phyloP scores from a whole-genome alignment of 2,888 invertebrate species.

The Scaptomyza cyrtandrae region DNA sequence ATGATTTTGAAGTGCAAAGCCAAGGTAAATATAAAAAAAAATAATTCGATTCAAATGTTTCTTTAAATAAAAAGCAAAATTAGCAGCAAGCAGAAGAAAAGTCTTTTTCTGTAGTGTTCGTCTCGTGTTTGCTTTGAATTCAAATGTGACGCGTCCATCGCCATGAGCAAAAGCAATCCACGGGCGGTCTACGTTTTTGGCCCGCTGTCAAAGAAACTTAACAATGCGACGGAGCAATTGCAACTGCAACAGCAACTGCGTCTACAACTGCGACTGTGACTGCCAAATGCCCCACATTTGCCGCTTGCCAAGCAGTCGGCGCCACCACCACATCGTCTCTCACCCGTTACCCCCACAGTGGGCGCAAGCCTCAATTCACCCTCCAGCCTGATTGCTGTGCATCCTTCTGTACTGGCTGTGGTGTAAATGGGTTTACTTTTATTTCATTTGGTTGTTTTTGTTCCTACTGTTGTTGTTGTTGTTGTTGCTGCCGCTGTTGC shows the following conservation, averaged over 20 bases:
- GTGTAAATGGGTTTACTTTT: conserved; percentile 81
- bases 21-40: not conserved
- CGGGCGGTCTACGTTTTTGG: conserved; percentile 59
- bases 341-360: conserved; percentile 1
- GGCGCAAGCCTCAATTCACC: not conserved
- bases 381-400: conserved; percentile 23
- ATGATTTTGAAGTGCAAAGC: no score
- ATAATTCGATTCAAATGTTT: no score
- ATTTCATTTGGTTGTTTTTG: conserved; percentile 68
- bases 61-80: not conserved
- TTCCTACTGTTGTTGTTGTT: conserved; percentile 29
- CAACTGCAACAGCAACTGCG: conserved; percentile 35
- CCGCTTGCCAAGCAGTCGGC: conserved; percentile 62
- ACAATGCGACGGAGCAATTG: conserved; percentile 66
- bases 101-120: not conserved
- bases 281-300: conserved; percentile 77
- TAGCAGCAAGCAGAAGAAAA: not conserved
- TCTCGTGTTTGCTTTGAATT: not conserved
- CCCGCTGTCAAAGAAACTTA: conserved; percentile 77
- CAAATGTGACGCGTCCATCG: conserved; percentile 7
- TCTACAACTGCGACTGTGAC: conserved; percentile 37
- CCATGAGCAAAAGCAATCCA: conserved; percentile 16
- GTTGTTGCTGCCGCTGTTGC: conserved; percentile 42
- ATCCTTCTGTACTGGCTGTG: conserved; percentile 53
- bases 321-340: conserved; percentile 42